Evolutionary conservation across 2,888 invertebrate genomes (phyloP).

Genomic region (Lordiphosa andalusiaca): DNA sequence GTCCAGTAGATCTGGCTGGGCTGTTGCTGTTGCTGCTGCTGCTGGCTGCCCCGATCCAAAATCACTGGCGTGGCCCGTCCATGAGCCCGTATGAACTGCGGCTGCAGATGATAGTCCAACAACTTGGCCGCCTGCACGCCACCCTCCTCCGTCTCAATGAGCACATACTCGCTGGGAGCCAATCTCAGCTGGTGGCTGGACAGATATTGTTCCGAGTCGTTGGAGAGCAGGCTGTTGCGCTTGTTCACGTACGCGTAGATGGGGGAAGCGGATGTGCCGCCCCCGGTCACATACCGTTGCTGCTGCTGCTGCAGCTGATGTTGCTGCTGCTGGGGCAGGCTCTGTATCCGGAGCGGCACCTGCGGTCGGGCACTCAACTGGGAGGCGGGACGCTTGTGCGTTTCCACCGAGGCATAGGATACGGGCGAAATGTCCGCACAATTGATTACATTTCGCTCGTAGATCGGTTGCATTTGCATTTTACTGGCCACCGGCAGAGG

Average conservation of each 20-base stretch:
- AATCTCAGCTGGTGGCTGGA: slow-evolving; percentile 58
- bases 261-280: slow-evolving; percentile 59
- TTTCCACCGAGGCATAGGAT: slow-evolving; percentile 78
- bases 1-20: slow-evolving; percentile 78
- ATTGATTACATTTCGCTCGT: slow-evolving; percentile 34
- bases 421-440: slow-evolving; percentile 76
- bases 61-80: slow-evolving; percentile 78
- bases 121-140: slow-evolving; percentile 73
- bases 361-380: slow-evolving; percentile 74
- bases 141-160: slow-evolving; percentile 76
- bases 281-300: slow-evolving; percentile 21
- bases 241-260: slow-evolving; percentile 79
- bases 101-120: slow-evolving; percentile 54
- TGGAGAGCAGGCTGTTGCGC: slow-evolving; percentile 76
- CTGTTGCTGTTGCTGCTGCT: slow-evolving; percentile 45
- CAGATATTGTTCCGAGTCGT: slow-evolving; percentile 76
- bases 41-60: slow-evolving; percentile 65
- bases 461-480: slow-evolving; percentile 51
- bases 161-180: slow-evolving; percentile 65
- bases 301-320: too few species aligned
- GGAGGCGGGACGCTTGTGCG: slow-evolving; percentile 62
- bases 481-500: slow-evolving; percentile 48
- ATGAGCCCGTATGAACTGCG: slow-evolving; percentile 60
- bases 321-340: slow-evolving; percentile 60
- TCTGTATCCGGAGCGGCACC: slow-evolving; percentile 77